Evolutionary conservation across 2,113 vertebrate species (phyloP), one percentile per base, ranked within the genome.

Genomic region (Indri indri): DNA sequence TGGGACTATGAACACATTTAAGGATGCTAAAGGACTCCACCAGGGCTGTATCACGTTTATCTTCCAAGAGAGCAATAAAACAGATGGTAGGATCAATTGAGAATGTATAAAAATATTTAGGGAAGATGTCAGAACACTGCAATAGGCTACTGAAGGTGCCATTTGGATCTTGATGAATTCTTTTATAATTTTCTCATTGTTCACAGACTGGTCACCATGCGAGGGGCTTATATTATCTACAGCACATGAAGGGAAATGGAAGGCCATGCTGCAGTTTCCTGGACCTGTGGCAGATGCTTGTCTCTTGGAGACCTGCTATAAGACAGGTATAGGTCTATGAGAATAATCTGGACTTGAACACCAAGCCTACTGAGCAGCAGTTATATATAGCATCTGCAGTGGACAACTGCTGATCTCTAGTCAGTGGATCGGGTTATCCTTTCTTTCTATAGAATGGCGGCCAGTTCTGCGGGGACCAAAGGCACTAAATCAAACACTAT

Each of bases 21-120:
- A 68, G 18, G 52, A 89, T 57, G 57, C 32, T 90, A 40, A 61
- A 96, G 85, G 86, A 95, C 70, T 90, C 92, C 70, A 80, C 25
- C 9, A 85, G 90, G 89, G 57, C 32, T 92, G 71, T 92, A 74
- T 95, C 93, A 96, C 5, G 50, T 82, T 61, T 61, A 57, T 63
- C 92, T 97, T 96, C 90, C 65, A 94, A 95, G 85, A 97, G 70
- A 96, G 80, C 88, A 97, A 90, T 93, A 97, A 96, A 93, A 71
- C 88, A 98, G 88, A 97, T 6, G 54, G 73, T 61, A 96, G 83
- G 74, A 82, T 96, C 95, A 94, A 92, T 40, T 11, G 37, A 77
- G 87, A 0, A 70, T 16, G 23, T 34, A 27, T 37, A 52, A 50
- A 91, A n/a, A 37, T 63, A 82, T 81, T 59, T 81, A 76, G 52